A percentile compares a stretch with the other conserved stretches of the same genome.
phyloP scores from a whole-genome alignment of 2,113 vertebrate species.

The Mobula birostris region DNA sequence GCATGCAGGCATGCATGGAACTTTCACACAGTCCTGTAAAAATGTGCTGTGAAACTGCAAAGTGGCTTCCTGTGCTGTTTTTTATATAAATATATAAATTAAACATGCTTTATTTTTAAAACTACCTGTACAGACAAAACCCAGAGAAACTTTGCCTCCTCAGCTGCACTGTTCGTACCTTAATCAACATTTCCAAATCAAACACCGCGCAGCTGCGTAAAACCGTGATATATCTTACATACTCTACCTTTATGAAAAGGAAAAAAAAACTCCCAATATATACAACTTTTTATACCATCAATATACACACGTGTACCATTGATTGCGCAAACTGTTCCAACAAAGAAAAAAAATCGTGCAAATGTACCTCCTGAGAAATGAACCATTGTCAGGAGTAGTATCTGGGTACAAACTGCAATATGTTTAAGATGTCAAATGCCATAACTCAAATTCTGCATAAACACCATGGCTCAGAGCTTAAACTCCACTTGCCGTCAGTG shows the following conservation, averaged over 20 bases:
- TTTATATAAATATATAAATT: conserved; percentile 38
- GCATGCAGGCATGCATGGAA: conserved; percentile 9
- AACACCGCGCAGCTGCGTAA: conserved; percentile 16
- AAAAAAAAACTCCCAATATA: conserved; percentile 35
- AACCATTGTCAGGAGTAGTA: not conserved
- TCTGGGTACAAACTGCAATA: conserved; percentile 27
- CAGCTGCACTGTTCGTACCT: conserved; percentile 18
- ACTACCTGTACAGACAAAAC: conserved; percentile 37
- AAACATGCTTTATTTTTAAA: conserved; percentile 37
- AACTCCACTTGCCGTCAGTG: not conserved
- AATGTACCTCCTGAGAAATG: conserved; percentile 17
- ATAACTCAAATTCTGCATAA: not conserved
- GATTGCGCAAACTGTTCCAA: conserved; percentile 23
- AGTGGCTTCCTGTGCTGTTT: conserved; percentile 34
- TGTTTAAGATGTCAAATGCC: conserved; percentile 18
- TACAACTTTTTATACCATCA: conserved; percentile 37
- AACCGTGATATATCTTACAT: conserved; percentile 32
- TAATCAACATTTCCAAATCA: conserved; percentile 28
- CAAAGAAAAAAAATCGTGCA: conserved; percentile 25
- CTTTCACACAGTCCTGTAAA: conserved; percentile 27
- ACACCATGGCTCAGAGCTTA: not conserved
- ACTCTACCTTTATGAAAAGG: conserved; percentile 19
- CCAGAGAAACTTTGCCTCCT: conserved; percentile 23
- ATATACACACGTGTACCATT: conserved; percentile 37
- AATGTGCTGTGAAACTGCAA: conserved; percentile 37